Evolutionary conservation across 2,888 invertebrate genomes (phyloP).

Genomic region (Phengaris arion): DNA sequence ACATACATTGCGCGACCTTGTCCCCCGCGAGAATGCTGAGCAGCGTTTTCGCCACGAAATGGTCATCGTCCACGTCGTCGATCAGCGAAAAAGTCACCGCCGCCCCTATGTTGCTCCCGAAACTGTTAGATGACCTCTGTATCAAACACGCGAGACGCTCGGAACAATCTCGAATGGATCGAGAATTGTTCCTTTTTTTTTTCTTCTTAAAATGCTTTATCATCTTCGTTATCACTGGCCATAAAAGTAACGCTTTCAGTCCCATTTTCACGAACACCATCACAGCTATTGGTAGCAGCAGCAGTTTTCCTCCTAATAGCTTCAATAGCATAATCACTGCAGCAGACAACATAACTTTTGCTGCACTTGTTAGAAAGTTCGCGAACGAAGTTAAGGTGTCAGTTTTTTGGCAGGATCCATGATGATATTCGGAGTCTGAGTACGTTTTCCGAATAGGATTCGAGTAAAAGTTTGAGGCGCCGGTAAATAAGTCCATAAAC

Average conservation of each 20-base stretch:
- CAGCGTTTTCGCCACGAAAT: constrained; percentile 62
- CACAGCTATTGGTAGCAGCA: constrained; percentile 63
- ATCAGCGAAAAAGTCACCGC: constrained; percentile 67
- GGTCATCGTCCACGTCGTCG: constrained; percentile 65
- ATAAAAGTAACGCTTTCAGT: constrained; percentile 64
- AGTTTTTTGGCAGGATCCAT: constrained; percentile 61
- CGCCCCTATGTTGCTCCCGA: constrained; percentile 64
- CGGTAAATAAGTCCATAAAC: constrained; percentile 64
- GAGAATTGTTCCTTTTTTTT: constrained; percentile 60
- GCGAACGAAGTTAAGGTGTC: constrained; percentile 66
- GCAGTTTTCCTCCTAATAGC: constrained; percentile 63
- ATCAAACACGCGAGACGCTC: constrained; percentile 68
- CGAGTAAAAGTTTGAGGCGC: constrained; percentile 61
- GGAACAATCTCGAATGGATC: constrained; percentile 66
- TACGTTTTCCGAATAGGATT: constrained; percentile 65
- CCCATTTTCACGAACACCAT: constrained; percentile 66
- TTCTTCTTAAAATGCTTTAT: constrained; percentile 70
- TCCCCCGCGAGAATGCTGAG: constrained; percentile 67
- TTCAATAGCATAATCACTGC: constrained; percentile 66
- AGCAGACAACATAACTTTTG: constrained; percentile 71
- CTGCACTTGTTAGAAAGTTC: constrained; percentile 65
- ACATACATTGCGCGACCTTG: constrained; percentile 72
- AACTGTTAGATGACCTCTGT: constrained; percentile 55
- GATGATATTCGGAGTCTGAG: constrained; percentile 52
- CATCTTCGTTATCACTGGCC: constrained; percentile 72